Percentiles rank a stretch among this genome's conserved stretches.
These are phyloP conservation scores for Halichoeres trimaculatus DNA, from an alignment of 2,113 vertebrate genomes.

Conservation along the genomic window DNA sequence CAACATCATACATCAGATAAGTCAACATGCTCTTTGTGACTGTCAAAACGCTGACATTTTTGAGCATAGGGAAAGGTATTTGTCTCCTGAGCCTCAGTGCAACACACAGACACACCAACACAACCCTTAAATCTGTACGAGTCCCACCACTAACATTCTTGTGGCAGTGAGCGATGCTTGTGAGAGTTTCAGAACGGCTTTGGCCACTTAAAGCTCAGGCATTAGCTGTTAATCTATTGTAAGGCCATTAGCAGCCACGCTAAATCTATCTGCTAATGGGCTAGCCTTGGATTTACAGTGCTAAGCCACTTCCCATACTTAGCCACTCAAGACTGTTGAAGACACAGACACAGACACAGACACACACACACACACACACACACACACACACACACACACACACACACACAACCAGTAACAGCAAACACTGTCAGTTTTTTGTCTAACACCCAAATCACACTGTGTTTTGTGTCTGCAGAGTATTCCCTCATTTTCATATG, in stretches of 20 bases:
- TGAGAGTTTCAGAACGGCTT: slow-evolving; percentile 51
- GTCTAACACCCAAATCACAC: slow-evolving; percentile 7
- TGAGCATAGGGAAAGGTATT: neutral
- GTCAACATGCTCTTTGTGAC: neutral
- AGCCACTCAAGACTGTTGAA: slow-evolving; percentile 15
- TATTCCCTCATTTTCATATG: slow-evolving; percentile 31
- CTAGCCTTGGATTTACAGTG: slow-evolving; percentile 50
- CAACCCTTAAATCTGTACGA: neutral
- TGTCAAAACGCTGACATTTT: slow-evolving; percentile 28
- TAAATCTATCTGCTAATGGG: slow-evolving; percentile 68
- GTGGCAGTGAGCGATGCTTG: slow-evolving; percentile 34
- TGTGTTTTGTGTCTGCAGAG: slow-evolving; percentile 1
- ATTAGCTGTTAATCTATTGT: slow-evolving; percentile 53
- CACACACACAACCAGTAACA: too few relatives aligned
- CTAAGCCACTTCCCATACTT: slow-evolving; percentile 49
- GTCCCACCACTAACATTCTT: slow-evolving; percentile 38
- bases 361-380: slow-evolving; percentile 14
- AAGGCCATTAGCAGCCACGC: slow-evolving; percentile 58
- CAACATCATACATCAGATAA: slow-evolving; percentile 4
- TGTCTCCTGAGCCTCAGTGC: neutral
- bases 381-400: too few relatives aligned
- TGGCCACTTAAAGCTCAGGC: slow-evolving; percentile 41
- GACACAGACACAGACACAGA: slow-evolving; percentile 23
- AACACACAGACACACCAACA: slow-evolving; percentile 13
- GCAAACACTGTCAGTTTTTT: neutral